These are phyloP conservation scores for Agriopis marginaria DNA, from an alignment of 2,888 invertebrate genomes.

Conservation along the genomic window DNA sequence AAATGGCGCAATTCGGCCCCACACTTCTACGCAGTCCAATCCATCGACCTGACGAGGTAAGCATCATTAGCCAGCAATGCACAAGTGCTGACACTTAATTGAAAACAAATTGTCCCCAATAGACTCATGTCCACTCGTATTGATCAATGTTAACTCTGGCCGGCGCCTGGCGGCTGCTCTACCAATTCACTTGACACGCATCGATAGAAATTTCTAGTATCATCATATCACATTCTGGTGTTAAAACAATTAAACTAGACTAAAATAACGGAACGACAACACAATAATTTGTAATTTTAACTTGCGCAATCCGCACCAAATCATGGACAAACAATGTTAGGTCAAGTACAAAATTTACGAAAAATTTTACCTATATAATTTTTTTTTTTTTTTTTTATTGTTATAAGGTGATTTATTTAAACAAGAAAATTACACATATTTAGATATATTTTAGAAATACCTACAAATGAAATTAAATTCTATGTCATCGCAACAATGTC, in stretches of 20 bases:
- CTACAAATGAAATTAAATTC: no score
- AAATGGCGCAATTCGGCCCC: constrained; percentile 83
- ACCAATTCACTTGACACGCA: constrained; percentile 73
- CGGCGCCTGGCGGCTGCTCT: constrained; percentile 64
- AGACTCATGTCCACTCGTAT: constrained; percentile 67
- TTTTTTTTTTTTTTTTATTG: no score
- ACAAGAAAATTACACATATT: no score
- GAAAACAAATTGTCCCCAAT: constrained; percentile 74
- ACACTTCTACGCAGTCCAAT: constrained; percentile 78
- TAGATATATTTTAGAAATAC: no score
- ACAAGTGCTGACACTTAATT: constrained; percentile 56
- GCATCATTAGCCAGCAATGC: constrained; percentile 53
- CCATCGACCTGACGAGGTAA: constrained; percentile 77
- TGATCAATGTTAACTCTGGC: constrained; percentile 73
- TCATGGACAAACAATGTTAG: no score
- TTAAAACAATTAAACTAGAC: constrained; percentile 8
- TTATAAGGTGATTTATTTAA: no score
- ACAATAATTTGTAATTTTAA: not conserved
- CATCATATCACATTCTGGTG: not conserved
- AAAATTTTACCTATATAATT: no score
- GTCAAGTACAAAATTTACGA: no score
- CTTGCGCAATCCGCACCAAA: no score
- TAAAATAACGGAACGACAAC: not conserved
- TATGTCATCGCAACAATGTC: no score
- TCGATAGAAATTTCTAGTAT: constrained; percentile 35